A percentile compares a stretch with the other conserved stretches of the same genome.
These are phyloP conservation scores for Drosophila macrothrix DNA, from an alignment of 2,888 invertebrate species.

Conservation along the genomic window DNA sequence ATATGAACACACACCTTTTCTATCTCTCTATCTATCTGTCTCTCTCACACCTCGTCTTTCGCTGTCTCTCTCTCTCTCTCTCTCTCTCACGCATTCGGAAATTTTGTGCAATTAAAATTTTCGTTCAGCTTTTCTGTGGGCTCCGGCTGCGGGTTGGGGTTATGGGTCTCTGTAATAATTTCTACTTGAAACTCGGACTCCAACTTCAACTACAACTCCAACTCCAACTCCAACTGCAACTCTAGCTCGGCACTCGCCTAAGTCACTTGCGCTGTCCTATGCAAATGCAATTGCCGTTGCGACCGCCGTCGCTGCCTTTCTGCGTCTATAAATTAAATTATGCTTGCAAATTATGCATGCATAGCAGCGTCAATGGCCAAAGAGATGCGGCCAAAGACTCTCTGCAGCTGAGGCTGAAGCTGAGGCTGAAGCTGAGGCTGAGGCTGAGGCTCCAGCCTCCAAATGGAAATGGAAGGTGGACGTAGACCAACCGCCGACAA, in stretches of 20 bases:
- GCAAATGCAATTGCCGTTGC: slow-evolving; percentile 71
- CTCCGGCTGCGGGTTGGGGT: slow-evolving; percentile 48
- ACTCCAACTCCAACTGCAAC: slow-evolving; percentile 11
- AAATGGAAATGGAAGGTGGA: slow-evolving; percentile 33
- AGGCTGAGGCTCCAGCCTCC: slow-evolving; percentile 28
- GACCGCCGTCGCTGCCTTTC: slow-evolving; percentile 31
- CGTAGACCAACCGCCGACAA: slow-evolving; percentile 77
- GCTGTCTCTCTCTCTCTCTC: neutral
- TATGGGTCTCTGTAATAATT: slow-evolving; percentile 77
- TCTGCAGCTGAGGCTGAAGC: slow-evolving; percentile 21
- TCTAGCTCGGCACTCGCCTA: slow-evolving; percentile 47
- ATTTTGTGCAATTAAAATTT: slow-evolving; percentile 81
- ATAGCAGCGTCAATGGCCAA: slow-evolving; percentile 79
- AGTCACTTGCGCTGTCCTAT: slow-evolving; percentile 81
- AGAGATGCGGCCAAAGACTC: slow-evolving; percentile 50
- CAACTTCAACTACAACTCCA: slow-evolving; percentile 12
- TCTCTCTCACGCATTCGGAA: slow-evolving; percentile 41
- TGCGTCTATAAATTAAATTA: slow-evolving; percentile 84
- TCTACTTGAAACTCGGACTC: slow-evolving; percentile 56
- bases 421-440: slow-evolving; percentile 21
- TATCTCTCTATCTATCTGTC: neutral
- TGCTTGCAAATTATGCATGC: slow-evolving; percentile 84
- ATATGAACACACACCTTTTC: slow-evolving; percentile 11
- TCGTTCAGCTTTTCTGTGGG: slow-evolving; percentile 71
- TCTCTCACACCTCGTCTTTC: slow-evolving; percentile 6